These are phyloP conservation scores for Limnodromus scolopaceus DNA, from an alignment of 2,797 vertebrate genomes.

Conservation along the genomic window DNA sequence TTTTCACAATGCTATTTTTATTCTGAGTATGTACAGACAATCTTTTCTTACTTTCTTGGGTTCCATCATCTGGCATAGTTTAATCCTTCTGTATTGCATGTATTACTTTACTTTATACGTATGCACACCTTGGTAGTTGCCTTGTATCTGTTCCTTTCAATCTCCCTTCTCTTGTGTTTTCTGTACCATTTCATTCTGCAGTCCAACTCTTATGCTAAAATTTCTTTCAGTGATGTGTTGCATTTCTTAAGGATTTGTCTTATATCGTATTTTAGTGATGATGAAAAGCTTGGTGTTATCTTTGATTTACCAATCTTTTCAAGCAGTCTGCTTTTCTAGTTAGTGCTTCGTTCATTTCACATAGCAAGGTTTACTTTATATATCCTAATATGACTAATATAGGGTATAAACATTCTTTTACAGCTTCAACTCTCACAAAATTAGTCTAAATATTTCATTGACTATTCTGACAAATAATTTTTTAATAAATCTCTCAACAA, in stretches of 20 bases:
- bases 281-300: background rate
- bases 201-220: background rate
- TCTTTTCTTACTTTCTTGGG: constrained; percentile 42
- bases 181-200: constrained; percentile 33
- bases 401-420: background rate
- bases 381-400: background rate
- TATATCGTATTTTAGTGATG: background rate
- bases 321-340: background rate
- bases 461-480: background rate
- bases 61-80: constrained; percentile 13
- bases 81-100: constrained; percentile 26
- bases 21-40: constrained; percentile 8
- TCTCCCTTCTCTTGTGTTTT: constrained; percentile 37
- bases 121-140: background rate
- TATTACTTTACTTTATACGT: background rate
- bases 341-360: background rate
- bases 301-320: background rate
- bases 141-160: constrained; percentile 35
- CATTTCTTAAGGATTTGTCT: background rate
- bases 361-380: background rate
- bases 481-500: background rate
- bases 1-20: constrained; percentile 9
- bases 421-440: background rate
- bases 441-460: background rate
- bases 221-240: background rate